Base-by-base conservation (phyloP, 1,140 invertebrate genomes). In the Danaus plexippus region DNA sequence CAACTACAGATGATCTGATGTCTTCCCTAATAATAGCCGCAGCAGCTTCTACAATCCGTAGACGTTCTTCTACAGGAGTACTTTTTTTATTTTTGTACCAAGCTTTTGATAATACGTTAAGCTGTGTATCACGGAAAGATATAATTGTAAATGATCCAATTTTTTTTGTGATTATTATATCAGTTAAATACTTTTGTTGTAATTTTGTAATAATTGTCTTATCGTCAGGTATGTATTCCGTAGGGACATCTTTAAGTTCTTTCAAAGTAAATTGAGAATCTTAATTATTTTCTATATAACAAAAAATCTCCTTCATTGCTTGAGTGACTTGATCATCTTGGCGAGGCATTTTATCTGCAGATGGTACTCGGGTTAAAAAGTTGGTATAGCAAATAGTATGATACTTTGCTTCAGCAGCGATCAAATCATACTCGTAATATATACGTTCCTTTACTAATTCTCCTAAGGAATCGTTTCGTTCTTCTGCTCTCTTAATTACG, bases 1-100 rank as follows among this genome's bases (percentile, higher is more conserved):
- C 71, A 68, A 70, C 58, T 72, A 67, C 52, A 51, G 52, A 61
- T 54, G 71, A 62, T 66, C 73, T 53, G 32, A 83, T 80, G 50
- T 83, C 77, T 71, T 77, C 72, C 45, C 60, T 57, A 71, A 81
- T 76, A 64, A 82, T 74, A 18, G 63, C 72, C 42, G 66, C 73
- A 43, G 77, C 75, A 67, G 70, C 69, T 72, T 75, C 56, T 52
- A 81, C 60, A 68, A 75, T 61, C 63, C 57, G 57, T 54, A 50
- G 55, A 43, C 67, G 50, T 61, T 71, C 67, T 60, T 66, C 63
- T 61, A 4, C 59, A 50, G 51, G 46, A 54, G 18, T 57, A 15
- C 12, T 54, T 51, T 60, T 41, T 60, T 60, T 60, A 46, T 52
- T 57, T 57, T 57, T 47, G 54, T 57, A 57, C 52, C 52, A 53